Base-by-base conservation (phyloP, 1,140 invertebrate genomes). In the Drosophila nebulosa region DNA sequence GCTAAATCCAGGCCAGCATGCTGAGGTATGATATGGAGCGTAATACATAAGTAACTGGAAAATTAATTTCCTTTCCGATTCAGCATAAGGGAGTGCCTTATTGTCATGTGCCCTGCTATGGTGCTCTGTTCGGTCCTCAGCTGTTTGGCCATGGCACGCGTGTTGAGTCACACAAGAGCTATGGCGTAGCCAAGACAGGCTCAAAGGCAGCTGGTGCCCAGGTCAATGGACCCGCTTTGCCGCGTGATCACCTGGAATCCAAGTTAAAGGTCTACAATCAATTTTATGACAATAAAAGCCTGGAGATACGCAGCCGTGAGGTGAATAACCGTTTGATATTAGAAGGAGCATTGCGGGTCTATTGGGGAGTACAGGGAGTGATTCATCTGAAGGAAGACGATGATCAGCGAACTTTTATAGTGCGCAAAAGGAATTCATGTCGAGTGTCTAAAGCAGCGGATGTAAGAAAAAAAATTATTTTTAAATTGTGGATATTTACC, bases 31-130 rank as follows among this genome's bases (percentile, higher is more conserved):
- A 64, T 64, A 42, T 64, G 21, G 39, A 22, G 39, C 21, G 16
- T 5, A n/a, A n/a, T 21, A 21, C 39, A 21, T 1, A 3, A 46
- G 7, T 46, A 1, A 18, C 7, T 46, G 1, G 9, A 46, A 46
- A 10, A 10, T 21, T 0, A 3, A 46, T 21, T 57, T 35, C 26
- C 39, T 2, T 10, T 6, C 36, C 9, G 21, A 36, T 46, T 42
- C 4, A 97, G 96, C 96, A 97, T 91, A 97, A 98, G 93, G 96
- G 96, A 58, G 95, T 97, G 61, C 97, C 97, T 39, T 98, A 97
- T 86, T 98, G 97, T 75, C 95, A 98, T 92, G 96, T 97, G 30
- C 97, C 97, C 30, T 98, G 97, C 90, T 98, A 98, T 91, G 95
- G 96, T 66, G 96, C 96, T 12, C 89, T 97, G 12, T 98, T 97